A percentile compares a stretch with the other conserved stretches of the same genome.
phyloP scores from a whole-genome alignment of 2,113 vertebrate species.

The Dendrocopos noguchii region DNA sequence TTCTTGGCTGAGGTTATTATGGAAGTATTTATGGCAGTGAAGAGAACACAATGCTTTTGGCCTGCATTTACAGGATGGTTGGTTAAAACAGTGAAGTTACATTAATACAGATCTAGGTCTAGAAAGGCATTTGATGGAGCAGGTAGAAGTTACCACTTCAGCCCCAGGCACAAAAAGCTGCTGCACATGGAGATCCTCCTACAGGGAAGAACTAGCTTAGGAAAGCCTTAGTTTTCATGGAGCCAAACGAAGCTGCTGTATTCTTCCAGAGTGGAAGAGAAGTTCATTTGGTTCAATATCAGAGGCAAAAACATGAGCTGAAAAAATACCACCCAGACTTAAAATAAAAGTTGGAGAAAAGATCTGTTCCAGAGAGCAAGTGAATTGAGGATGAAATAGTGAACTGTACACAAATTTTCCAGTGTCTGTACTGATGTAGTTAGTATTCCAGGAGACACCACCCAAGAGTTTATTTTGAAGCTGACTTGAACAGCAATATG shows the following conservation, averaged over 20 bases:
- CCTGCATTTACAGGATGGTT: not conserved
- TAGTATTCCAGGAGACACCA: not conserved
- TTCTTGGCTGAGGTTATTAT: not conserved
- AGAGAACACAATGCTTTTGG: accelerated
- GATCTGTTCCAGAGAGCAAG: not conserved
- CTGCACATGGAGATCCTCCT: not conserved
- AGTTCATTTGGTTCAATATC: not conserved
- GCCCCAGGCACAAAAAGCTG: not conserved
- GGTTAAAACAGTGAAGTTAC: not conserved
- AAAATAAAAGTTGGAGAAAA: not conserved
- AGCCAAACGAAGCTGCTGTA: not conserved
- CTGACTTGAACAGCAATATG: not conserved
- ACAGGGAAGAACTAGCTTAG: not conserved
- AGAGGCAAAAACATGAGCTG: not conserved
- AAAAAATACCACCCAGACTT: not conserved
- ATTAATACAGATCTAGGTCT: not conserved
- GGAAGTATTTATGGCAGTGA: not conserved
- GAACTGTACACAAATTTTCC: not conserved
- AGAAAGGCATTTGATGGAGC: not conserved
- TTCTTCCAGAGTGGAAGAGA: not conserved
- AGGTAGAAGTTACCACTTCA: not conserved
- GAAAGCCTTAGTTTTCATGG: not conserved
- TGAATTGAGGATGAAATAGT: not conserved
- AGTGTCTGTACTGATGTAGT: not conserved
- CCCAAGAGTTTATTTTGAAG: not conserved